These are phyloP conservation scores for Aspidoscelis tigris DNA, from an alignment of 2,113 vertebrate genomes.

Conservation along the genomic window DNA sequence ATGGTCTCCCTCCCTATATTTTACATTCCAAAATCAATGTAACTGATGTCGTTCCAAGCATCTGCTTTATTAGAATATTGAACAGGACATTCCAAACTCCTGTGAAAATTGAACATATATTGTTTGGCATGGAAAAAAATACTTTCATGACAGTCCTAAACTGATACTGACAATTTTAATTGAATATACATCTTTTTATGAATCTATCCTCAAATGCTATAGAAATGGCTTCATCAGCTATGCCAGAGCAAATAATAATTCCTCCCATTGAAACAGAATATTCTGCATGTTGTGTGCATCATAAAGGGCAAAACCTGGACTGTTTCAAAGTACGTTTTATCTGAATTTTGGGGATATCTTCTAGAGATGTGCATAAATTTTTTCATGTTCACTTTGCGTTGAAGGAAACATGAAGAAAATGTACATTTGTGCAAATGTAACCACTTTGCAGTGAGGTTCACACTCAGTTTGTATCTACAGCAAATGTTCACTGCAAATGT, in stretches of 20 bases:
- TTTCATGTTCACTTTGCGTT: too few species aligned
- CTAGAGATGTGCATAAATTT: too few species aligned
- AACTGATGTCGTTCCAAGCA: conserved; percentile 10
- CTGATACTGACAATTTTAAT: conserved; percentile 27
- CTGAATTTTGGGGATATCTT: background rate
- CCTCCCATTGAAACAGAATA: background rate
- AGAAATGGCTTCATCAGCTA: conserved; percentile 8
- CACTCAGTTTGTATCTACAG: too few species aligned
- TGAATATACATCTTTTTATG: background rate
- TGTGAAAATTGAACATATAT: conserved; percentile 19
- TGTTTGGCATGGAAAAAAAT: background rate
- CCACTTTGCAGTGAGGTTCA: too few species aligned
- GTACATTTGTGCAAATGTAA: too few species aligned
- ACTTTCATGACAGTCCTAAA: conserved; percentile 22
- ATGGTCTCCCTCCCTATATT: background rate
- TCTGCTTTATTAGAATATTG: conserved; percentile 17
- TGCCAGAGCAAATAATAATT: conserved; percentile 1
- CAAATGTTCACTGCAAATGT: too few species aligned
- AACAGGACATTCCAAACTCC: conserved; percentile 5
- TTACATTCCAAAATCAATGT: background rate
- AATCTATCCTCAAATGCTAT: conserved; percentile 19
- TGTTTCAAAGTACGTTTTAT: background rate
- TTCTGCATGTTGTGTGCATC: background rate
- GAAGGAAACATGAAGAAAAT: too few species aligned
- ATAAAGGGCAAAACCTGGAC: conserved; percentile 13